Conservation (phyloP, 1,140 invertebrate species). For the Rhysida immarginata region DNA sequence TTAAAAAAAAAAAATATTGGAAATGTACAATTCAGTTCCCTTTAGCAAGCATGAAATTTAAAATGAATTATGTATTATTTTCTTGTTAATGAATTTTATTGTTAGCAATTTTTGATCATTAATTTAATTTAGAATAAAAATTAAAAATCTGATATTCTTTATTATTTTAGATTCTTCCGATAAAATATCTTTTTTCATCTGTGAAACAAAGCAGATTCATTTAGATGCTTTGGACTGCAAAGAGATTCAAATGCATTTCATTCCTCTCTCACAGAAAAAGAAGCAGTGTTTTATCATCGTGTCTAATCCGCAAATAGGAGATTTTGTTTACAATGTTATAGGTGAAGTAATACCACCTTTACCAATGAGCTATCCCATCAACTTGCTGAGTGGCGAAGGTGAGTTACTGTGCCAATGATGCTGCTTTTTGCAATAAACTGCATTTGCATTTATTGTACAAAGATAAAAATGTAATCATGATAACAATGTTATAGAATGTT, state of each 20-base stretch:
- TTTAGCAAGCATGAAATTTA: too few relatives aligned
- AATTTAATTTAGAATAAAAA: too few relatives aligned
- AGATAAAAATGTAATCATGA: neutral
- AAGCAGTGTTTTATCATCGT: neutral
- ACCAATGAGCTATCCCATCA: neutral
- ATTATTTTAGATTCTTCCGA: too few relatives aligned
- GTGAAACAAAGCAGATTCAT: too few relatives aligned
- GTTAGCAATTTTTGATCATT: too few relatives aligned
- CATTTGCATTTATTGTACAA: neutral
- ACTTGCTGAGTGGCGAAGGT: neutral
- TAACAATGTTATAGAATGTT: neutral
- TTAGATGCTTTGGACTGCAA: too few relatives aligned
- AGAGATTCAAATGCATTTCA: neutral
- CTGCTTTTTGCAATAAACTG: neutral
- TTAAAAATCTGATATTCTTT: too few relatives aligned
- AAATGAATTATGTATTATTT: too few relatives aligned
- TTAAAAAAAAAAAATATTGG: too few relatives aligned
- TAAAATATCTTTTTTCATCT: too few relatives aligned
- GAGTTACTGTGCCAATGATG: neutral
- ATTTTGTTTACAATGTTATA: neutral
- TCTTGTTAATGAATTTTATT: too few relatives aligned
- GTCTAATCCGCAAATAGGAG: neutral
- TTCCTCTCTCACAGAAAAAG: neutral
- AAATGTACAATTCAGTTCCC: too few relatives aligned
- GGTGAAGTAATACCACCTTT: neutral